A percentile compares a stretch with the other conserved stretches of the same genome.
phyloP scores from a whole-genome alignment of 2,888 invertebrate species.

The Drosophila lacicola region DNA sequence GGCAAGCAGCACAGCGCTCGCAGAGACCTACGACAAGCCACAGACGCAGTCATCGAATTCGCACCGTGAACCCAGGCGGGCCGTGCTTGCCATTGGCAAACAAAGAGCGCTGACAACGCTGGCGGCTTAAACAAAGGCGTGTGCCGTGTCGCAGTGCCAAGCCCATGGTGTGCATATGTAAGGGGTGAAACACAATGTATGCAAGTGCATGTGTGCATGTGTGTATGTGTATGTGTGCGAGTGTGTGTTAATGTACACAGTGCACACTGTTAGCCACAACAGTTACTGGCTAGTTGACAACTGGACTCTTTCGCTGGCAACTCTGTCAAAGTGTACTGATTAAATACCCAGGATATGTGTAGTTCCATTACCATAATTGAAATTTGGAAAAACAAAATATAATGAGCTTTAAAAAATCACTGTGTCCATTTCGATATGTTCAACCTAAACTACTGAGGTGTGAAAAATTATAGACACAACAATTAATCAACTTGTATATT shows the following conservation, averaged over 20 bases:
- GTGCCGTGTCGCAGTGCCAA: slow-evolving; percentile 30
- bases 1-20: slow-evolving; percentile 10
- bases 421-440: not conserved
- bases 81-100: slow-evolving; percentile 29
- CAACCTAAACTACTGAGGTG: too few relatives aligned
- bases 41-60: slow-evolving; percentile 61
- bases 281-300: slow-evolving; percentile 37
- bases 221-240: not conserved
- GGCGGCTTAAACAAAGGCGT: slow-evolving; percentile 55
- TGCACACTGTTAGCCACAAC: slow-evolving; percentile 31
- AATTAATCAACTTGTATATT: too few relatives aligned
- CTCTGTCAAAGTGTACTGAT: slow-evolving; percentile 29
- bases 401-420: slow-evolving; percentile 5
- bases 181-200: slow-evolving; percentile 21
- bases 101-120: slow-evolving; percentile 41
- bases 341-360: slow-evolving; percentile 3
- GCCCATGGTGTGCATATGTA: slow-evolving; percentile 27
- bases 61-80: slow-evolving; percentile 30
- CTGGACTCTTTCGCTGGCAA: slow-evolving; percentile 26
- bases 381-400: not conserved
- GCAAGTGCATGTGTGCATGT: slow-evolving; percentile 1
- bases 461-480: too few relatives aligned
- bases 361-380: slow-evolving; percentile 17
- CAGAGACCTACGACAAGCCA: slow-evolving; percentile 49
- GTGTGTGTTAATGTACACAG: slow-evolving; percentile 4